Percentiles rank a stretch among this genome's conserved stretches.
Conservation (phyloP, 2,113 vertebrate genomes). For the Dissostichus mawsoni region DNA sequence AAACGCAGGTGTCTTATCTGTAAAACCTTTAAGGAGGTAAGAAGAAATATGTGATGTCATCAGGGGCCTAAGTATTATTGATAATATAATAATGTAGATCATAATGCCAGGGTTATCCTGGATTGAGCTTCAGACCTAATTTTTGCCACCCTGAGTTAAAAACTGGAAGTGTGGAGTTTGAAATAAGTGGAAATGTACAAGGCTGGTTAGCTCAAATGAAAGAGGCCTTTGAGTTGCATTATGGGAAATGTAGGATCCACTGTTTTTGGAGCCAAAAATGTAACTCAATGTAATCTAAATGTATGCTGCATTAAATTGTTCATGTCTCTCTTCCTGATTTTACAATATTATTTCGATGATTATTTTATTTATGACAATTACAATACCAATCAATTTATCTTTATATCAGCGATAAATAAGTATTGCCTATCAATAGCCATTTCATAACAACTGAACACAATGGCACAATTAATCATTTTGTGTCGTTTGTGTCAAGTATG, state of each 20-base stretch:
- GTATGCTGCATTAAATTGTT: neutral
- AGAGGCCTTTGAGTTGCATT: neutral
- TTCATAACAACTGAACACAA: neutral
- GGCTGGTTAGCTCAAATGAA: neutral
- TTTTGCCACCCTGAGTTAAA: neutral
- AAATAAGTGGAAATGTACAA: neutral
- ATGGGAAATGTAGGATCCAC: constrained; percentile 22
- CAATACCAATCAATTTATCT: neutral
- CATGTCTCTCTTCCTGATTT: neutral
- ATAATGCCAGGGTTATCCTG: neutral
- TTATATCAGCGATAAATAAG: neutral
- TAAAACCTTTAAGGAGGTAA: neutral
- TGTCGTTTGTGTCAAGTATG: no score
- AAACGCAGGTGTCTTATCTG: constrained; percentile 38
- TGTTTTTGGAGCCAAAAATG: neutral
- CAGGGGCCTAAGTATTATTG: neutral
- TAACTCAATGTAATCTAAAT: neutral
- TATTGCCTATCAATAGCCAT: neutral
- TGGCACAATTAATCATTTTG: no score
- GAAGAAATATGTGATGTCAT: neutral
- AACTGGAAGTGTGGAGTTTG: neutral
- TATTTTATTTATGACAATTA: neutral
- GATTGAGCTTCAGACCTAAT: neutral
- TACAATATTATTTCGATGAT: neutral
- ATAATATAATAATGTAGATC: neutral